These are phyloP conservation scores for Pterocles burchelli DNA, from an alignment of 2,113 vertebrate genomes.

Conservation along the genomic window DNA sequence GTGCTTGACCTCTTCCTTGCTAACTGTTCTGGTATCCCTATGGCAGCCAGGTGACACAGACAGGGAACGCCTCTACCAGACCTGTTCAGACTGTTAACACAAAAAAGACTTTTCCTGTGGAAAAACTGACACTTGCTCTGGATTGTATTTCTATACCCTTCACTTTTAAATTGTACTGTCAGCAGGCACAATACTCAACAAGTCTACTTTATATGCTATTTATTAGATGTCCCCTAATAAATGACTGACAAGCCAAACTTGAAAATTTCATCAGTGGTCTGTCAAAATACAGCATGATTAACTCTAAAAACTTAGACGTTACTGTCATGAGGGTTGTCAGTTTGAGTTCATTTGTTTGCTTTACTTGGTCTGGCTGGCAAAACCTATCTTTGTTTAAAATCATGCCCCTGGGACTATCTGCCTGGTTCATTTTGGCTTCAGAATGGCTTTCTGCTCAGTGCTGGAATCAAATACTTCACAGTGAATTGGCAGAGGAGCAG, in stretches of 20 bases:
- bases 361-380: conserved; percentile 44
- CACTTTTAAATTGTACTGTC: conserved; percentile 40
- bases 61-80: not conserved
- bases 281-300: conserved; percentile 15
- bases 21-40: not conserved
- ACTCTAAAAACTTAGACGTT: not conserved
- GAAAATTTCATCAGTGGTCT: conserved; percentile 27
- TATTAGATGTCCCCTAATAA: conserved; percentile 40
- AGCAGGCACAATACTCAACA: conserved; percentile 18
- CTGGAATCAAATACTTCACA: not conserved
- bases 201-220: conserved; percentile 5
- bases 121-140: not conserved
- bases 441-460: not conserved
- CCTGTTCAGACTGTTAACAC: not conserved
- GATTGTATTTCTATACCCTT: conserved; percentile 20
- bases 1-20: conserved; percentile 21
- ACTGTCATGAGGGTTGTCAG: conserved; percentile 12
- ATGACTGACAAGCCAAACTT: conserved; percentile 20
- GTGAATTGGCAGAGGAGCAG: not conserved
- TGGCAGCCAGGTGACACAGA: not conserved
- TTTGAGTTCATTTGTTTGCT: conserved; percentile 32
- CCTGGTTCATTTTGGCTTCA: not conserved
- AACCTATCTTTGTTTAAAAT: conserved; percentile 21
- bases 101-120: conserved; percentile 4
- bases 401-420: not conserved